Conservation (phyloP, 2,797 vertebrate species). For the Rhinogobio ventralis region DNA sequence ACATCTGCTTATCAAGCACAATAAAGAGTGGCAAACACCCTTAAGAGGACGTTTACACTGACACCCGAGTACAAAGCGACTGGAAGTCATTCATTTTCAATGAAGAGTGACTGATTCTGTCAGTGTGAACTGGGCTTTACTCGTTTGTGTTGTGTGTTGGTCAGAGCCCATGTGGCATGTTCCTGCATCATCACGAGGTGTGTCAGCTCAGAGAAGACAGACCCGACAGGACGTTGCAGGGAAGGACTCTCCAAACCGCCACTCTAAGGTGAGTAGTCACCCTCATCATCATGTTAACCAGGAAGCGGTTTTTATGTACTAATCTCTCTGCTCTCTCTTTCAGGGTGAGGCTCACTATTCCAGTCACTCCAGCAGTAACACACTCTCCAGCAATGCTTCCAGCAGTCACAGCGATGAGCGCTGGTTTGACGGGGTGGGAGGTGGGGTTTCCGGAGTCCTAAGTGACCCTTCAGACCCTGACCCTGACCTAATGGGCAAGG, state of each 20-base stretch:
- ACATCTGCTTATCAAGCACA: slow-evolving; percentile 61
- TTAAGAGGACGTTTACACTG: neutral
- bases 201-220: slow-evolving; percentile 77
- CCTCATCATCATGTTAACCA: neutral
- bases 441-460: slow-evolving; percentile 54
- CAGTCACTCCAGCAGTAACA: slow-evolving; percentile 95
- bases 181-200: slow-evolving; percentile 78
- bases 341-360: slow-evolving; percentile 90
- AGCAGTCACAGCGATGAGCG: slow-evolving; percentile 93
- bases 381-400: slow-evolving; percentile 91
- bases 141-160: slow-evolving; percentile 47
- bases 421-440: slow-evolving; percentile 84
- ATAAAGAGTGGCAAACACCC: neutral
- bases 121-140: neutral
- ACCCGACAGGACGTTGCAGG: slow-evolving; percentile 82
- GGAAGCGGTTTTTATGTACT: neutral
- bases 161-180: slow-evolving; percentile 92
- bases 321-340: slow-evolving; percentile 16
- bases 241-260: slow-evolving; percentile 89
- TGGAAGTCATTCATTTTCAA: neutral
- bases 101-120: neutral
- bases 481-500: slow-evolving; percentile 83
- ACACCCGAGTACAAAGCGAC: neutral
- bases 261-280: slow-evolving; percentile 83
- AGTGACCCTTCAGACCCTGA: slow-evolving; percentile 79